These are phyloP conservation scores for Saccostrea echinata DNA, from an alignment of 1,140 invertebrate genomes.

Conservation along the genomic window DNA sequence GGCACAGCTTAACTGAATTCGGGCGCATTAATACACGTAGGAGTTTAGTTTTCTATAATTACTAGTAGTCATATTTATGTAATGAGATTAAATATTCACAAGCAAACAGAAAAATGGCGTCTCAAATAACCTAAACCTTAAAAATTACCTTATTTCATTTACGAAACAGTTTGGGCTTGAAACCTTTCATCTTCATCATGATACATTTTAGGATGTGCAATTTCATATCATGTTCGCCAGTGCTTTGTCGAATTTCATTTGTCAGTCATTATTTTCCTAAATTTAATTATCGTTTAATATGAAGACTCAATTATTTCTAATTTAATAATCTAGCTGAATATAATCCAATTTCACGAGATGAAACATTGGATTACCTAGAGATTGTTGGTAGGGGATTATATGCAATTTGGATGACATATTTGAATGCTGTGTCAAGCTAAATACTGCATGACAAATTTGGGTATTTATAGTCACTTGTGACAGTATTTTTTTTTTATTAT, in stretches of 20 bases:
- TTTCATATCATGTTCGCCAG: neutral
- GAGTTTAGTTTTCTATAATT: too few species aligned
- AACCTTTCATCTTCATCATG: neutral
- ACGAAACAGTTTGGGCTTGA: neutral
- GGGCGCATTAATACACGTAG: too few species aligned
- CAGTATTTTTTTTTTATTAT: neutral
- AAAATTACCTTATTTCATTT: neutral
- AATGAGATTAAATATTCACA: too few species aligned
- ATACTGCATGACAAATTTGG: neutral
- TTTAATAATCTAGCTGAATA: slow-evolving; percentile 14
- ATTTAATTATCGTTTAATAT: slow-evolving; percentile 43
- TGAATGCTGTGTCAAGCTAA: neutral
- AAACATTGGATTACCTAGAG: slow-evolving; percentile 33
- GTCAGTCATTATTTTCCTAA: slow-evolving; percentile 35
- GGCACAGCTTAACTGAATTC: too few species aligned
- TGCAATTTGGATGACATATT: neutral
- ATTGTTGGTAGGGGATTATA: neutral
- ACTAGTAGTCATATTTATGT: too few species aligned
- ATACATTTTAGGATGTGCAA: too few species aligned
- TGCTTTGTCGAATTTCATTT: slow-evolving; percentile 41
- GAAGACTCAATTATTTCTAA: slow-evolving; percentile 39
- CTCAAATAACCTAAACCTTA: neutral
- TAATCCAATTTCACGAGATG: slow-evolving; percentile 38
- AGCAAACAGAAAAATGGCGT: too few species aligned
- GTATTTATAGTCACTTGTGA: neutral